phyloP scores from a whole-genome alignment of 2,797 vertebrate genomes.

The Neoniphon sammara region DNA sequence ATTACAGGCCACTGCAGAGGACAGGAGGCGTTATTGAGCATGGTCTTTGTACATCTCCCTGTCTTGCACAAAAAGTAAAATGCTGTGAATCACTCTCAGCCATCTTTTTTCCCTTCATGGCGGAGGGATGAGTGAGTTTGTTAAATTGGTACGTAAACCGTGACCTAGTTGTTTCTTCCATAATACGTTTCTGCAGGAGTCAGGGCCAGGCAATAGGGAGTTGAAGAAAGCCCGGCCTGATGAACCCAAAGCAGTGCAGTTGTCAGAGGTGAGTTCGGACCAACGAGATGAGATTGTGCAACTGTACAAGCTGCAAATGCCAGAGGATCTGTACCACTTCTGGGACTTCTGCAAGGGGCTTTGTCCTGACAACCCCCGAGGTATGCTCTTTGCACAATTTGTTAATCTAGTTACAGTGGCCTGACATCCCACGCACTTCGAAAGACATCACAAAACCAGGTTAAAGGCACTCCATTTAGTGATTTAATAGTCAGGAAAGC shows the following conservation, averaged over 20 bases:
- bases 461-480: background rate
- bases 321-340: constrained; percentile 94
- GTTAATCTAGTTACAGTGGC: background rate
- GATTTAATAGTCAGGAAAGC: background rate
- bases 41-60: too few relatives aligned
- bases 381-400: constrained; percentile 72
- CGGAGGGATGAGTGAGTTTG: too few relatives aligned
- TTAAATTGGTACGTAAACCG: too few relatives aligned
- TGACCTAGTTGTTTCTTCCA: background rate
- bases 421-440: background rate
- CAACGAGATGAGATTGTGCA: constrained; percentile 85
- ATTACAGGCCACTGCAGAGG: too few relatives aligned
- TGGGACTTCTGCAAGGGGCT: constrained; percentile 93
- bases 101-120: too few relatives aligned
- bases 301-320: constrained; percentile 88
- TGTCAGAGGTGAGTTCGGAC: constrained; percentile 61
- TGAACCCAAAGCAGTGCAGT: constrained; percentile 48
- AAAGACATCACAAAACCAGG: background rate
- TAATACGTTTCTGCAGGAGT: constrained; percentile 60
- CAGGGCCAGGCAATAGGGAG: constrained; percentile 69
- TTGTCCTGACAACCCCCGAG: constrained; percentile 85
- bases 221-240: constrained; percentile 81
- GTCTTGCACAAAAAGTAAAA: background rate
- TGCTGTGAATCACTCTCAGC: background rate
- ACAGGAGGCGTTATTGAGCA: too few relatives aligned